Evolutionary conservation across 2,113 vertebrate genomes (phyloP), one percentile per base, ranked within the genome.

Genomic region (Psammodynastes pulverulentus): DNA sequence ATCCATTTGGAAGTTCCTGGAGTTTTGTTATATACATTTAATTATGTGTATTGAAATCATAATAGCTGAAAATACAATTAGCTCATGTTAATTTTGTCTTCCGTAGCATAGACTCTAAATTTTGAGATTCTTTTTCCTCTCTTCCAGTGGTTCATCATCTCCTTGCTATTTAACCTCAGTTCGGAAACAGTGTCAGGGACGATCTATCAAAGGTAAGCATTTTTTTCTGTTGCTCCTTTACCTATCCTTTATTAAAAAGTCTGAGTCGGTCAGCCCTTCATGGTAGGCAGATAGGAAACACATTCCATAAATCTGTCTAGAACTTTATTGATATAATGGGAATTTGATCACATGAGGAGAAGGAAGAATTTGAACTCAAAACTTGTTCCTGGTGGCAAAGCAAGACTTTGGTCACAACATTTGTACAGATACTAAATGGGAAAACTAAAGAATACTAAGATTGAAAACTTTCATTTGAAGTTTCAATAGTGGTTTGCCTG

Each of bases 181-280:
- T 90, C 94, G 99, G 96, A 98, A 98, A 96, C 98, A 98, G 97
- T 98, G 94, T 67, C 97, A 97, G 39, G 93, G 98, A 96, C 98
- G 97, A 96, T 98, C 98, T 94, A 98, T 99, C 92, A 99, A 99
- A 99, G 99, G 99, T 99, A 98, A 98, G 97, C 88, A 26, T 91
- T 24, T 15, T 54, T 5, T 0, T 17, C 5, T 1, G 45, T 89
- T 91, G 89, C 54, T 53, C 52, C 0, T 0, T 49, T 87, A 26
- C 29, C n/a, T 49, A 45, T 87, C 46, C 9, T 86, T 67, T 52
- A 46, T 87, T 43, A 43, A 53, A n/a, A 39, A 79, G 34, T 79
- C 72, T 21, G 72, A 43, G 43, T 79, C 6, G 6, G 15, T 79
- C 72, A 43, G 34, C 3, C 17, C n/a, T 43, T 79, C 34, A 39